phyloP scores from a whole-genome alignment of 2,888 invertebrate genomes.

The Drosophila nr. medialis region DNA sequence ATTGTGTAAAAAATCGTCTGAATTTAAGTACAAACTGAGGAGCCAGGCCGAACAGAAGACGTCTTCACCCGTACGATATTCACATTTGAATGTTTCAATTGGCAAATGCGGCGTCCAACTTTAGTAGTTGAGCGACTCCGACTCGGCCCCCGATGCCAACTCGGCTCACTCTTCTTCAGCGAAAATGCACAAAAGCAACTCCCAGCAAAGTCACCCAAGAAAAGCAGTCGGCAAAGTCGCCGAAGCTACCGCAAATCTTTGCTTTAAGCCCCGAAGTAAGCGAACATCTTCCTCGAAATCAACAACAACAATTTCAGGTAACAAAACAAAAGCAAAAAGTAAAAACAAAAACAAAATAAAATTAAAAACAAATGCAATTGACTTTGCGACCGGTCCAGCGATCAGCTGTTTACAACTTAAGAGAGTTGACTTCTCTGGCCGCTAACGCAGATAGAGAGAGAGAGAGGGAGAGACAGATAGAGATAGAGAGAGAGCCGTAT shows the following conservation, averaged over 20 bases:
- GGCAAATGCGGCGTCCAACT: constrained; percentile 84
- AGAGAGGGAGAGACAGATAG: neutral
- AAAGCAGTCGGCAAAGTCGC: constrained; percentile 50
- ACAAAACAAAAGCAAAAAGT: constrained; percentile 42
- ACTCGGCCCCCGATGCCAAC: constrained; percentile 55
- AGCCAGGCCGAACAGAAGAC: constrained; percentile 79
- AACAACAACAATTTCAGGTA: constrained; percentile 42
- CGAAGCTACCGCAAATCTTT: constrained; percentile 61
- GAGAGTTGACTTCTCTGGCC: constrained; percentile 5
- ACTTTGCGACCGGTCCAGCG: constrained; percentile 62
- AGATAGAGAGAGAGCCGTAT: neutral
- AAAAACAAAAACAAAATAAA: neutral
- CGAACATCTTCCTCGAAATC: constrained; percentile 69
- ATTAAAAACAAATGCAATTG: constrained; percentile 39
- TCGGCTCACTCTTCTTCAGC: constrained; percentile 54
- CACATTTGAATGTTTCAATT: constrained; percentile 85
- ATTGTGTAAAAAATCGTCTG: constrained; percentile 13
- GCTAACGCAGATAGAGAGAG: constrained; percentile 3
- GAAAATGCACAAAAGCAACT: constrained; percentile 54
- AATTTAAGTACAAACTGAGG: constrained; percentile 48
- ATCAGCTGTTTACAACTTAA: constrained; percentile 57
- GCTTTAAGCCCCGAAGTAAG: constrained; percentile 41
- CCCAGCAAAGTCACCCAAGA: constrained; percentile 48
- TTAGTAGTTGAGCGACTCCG: constrained; percentile 77
- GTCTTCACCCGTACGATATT: constrained; percentile 85